phyloP scores from a whole-genome alignment of 2,797 vertebrate genomes.

The Toxotes lorentzi region DNA sequence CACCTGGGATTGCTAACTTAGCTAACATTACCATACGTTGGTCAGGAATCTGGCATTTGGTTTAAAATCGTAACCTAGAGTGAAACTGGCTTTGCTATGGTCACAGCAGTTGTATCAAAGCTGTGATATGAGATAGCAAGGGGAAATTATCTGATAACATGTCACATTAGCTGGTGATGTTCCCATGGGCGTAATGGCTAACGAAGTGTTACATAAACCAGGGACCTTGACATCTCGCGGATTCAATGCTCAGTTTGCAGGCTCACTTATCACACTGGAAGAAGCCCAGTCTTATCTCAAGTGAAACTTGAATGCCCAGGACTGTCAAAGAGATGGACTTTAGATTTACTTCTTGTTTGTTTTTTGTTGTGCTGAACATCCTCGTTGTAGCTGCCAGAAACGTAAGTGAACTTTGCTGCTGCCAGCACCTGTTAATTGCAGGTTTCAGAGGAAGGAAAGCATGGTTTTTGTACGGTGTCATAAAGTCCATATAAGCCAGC shows the following conservation, averaged over 20 bases:
- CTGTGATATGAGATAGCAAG: background rate
- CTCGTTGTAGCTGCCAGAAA: background rate
- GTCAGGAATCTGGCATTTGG: background rate
- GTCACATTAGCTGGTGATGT: background rate
- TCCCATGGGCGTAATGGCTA: background rate
- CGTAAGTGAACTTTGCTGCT: background rate
- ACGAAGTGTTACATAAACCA: slow-evolving; percentile 21
- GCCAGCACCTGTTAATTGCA: background rate
- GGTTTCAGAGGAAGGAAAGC: background rate
- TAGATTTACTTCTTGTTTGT: background rate
- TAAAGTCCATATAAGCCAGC: no score
- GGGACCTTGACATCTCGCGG: slow-evolving; percentile 25
- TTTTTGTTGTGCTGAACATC: background rate
- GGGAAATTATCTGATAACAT: background rate
- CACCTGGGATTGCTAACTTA: background rate
- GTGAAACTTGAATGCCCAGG: background rate
- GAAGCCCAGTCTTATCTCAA: slow-evolving; percentile 13
- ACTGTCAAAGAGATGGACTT: slow-evolving; percentile 4
- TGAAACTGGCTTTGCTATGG: background rate
- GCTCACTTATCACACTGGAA: background rate
- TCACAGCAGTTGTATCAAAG: background rate
- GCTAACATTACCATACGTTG: background rate
- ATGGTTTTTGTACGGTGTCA: background rate
- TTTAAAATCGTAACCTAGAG: background rate
- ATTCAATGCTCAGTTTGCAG: background rate